These are phyloP conservation scores for Argentina silus DNA, from an alignment of 2,797 vertebrate species.

Conservation along the genomic window DNA sequence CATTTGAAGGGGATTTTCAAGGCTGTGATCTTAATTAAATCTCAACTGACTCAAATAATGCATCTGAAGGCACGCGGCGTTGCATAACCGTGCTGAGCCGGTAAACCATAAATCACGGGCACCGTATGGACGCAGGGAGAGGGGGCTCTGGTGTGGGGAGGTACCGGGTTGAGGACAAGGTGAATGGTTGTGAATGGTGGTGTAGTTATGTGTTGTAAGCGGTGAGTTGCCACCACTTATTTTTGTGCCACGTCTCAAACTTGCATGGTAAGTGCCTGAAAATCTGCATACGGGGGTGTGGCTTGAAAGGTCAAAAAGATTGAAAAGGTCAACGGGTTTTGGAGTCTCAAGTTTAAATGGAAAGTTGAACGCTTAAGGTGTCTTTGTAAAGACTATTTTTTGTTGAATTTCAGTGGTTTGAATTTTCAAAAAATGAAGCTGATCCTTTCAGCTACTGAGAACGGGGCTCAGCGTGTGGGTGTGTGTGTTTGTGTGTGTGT, in stretches of 20 bases:
- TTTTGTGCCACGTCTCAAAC: conserved; percentile 37
- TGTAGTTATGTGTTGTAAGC: conserved; percentile 20
- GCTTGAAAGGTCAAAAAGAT: conserved; percentile 52
- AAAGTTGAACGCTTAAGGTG: background rate
- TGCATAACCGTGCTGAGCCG: conserved; percentile 84
- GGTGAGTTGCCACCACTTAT: conserved; percentile 34
- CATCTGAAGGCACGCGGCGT: conserved; percentile 86
- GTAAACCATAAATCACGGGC: conserved; percentile 84
- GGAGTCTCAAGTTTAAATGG: background rate
- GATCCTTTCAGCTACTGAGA: too few relatives aligned
- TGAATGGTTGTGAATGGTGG: background rate
- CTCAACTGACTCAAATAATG: conserved; percentile 89
- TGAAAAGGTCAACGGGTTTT: conserved; percentile 41
- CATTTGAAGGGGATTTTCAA: conserved; percentile 92
- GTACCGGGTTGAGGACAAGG: conserved; percentile 19
- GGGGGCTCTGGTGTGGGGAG: conserved; percentile 58
- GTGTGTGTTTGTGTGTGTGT: conserved; percentile 4
- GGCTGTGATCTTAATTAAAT: conserved; percentile 98
- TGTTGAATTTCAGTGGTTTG: background rate
- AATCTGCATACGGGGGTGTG: conserved; percentile 48
- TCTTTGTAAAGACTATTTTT: background rate
- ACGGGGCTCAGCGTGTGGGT: too few relatives aligned
- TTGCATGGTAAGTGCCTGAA: conserved; percentile 15
- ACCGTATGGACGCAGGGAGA: conserved; percentile 67
- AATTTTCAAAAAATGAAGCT: background rate